phyloP scores from a whole-genome alignment of 2,797 vertebrate genomes.

The Adelosebastes latens region DNA sequence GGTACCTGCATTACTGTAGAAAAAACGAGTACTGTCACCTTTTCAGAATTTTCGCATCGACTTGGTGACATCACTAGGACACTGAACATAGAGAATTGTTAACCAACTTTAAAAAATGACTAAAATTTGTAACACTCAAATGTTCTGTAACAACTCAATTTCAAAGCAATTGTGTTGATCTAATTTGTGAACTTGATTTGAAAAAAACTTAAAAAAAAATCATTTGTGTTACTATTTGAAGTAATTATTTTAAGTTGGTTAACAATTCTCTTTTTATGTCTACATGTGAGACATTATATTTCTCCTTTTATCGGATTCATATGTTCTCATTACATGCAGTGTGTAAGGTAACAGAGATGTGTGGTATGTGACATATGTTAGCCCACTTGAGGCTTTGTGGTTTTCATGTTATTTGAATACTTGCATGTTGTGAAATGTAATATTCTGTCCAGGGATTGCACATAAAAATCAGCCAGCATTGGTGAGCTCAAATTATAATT shows the following conservation, averaged over 20 bases:
- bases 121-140: neutral
- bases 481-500: conserved; percentile 9
- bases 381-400: conserved; percentile 24
- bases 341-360: conserved; percentile 23
- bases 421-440: conserved; percentile 23
- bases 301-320: conserved; percentile 14
- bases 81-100: neutral
- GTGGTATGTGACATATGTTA: conserved; percentile 29
- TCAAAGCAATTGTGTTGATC: neutral
- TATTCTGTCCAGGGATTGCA: conserved; percentile 29
- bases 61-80: no score
- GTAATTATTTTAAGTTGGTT: neutral
- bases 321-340: conserved; percentile 17
- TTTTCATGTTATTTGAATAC: conserved; percentile 49
- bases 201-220: neutral
- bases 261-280: neutral
- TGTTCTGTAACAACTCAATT: neutral
- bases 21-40: no score
- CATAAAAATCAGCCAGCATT: conserved; percentile 13
- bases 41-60: no score
- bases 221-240: neutral
- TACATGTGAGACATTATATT: conserved; percentile 2
- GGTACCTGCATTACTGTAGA: no score
- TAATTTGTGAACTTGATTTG: neutral
- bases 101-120: neutral